Evolutionary conservation across 2,113 vertebrate species (phyloP).

Genomic region (Coptodon rendalli): DNA sequence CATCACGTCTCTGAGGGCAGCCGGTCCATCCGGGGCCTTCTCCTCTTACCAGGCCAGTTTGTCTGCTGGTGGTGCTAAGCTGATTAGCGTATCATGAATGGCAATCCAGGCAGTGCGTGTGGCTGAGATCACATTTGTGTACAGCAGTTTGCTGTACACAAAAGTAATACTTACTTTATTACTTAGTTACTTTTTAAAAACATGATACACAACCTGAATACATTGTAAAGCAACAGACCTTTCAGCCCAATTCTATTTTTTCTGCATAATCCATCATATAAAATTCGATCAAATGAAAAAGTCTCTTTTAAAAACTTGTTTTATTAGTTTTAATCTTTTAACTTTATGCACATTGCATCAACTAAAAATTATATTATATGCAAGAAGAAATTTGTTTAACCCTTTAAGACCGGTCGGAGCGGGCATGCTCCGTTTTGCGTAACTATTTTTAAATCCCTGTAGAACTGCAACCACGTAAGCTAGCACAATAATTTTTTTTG

Average conservation of each 20-base stretch:
- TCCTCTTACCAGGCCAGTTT: constrained; percentile 8
- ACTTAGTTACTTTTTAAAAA: not conserved
- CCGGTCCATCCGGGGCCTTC: constrained; percentile 8
- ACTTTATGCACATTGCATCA: not conserved
- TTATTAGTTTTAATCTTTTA: not conserved
- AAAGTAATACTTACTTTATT: not conserved
- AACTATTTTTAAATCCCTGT: too few species aligned
- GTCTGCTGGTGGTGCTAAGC: constrained; percentile 46
- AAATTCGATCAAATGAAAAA: not conserved
- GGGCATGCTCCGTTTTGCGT: too few species aligned
- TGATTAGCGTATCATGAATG: constrained; percentile 48
- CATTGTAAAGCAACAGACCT: not conserved
- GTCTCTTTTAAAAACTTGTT: not conserved
- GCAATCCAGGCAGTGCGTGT: constrained; percentile 11
- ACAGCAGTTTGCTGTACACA: not conserved
- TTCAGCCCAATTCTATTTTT: not conserved
- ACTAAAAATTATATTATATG: not conserved
- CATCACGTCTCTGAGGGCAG: constrained; percentile 50
- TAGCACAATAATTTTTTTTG: too few species aligned
- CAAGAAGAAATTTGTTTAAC: not conserved
- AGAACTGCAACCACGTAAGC: too few species aligned
- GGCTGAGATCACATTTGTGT: constrained; percentile 38
- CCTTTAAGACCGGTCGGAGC: too few species aligned
- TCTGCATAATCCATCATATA: not conserved
- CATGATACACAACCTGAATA: not conserved